Conservation (phyloP, 1,140 invertebrate genomes). For the Aphidius gifuensis region DNA sequence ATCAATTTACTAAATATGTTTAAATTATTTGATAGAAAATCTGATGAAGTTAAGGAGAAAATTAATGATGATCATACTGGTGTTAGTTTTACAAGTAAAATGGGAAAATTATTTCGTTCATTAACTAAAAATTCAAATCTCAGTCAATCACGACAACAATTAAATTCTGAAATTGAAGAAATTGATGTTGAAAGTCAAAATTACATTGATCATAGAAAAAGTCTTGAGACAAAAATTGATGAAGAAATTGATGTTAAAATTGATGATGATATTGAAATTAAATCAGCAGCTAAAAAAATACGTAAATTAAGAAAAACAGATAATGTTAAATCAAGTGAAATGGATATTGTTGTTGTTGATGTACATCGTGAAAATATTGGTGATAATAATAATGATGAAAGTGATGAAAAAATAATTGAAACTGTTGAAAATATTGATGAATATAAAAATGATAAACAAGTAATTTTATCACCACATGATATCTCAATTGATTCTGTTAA, state of each 20-base stretch:
- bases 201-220: too few species aligned
- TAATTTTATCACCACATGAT: not conserved
- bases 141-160: too few species aligned
- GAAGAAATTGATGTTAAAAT: not conserved
- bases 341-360: conserved; percentile 40
- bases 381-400: conserved; percentile 17
- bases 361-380: conserved; percentile 39
- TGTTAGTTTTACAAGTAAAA: too few species aligned
- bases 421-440: not conserved
- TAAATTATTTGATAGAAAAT: not conserved
- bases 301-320: conserved; percentile 9
- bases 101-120: too few species aligned
- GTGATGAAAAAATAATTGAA: conserved; percentile 9
- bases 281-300: not conserved
- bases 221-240: too few species aligned
- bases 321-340: conserved; percentile 11
- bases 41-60: not conserved
- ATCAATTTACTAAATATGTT: not conserved
- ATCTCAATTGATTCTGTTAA: conserved; percentile 26
- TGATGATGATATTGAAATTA: not conserved
- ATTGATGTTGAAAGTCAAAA: too few species aligned
- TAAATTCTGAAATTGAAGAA: too few species aligned
- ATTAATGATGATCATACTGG: not conserved
- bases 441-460: not conserved
- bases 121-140: too few species aligned